These are phyloP conservation scores for Phyllostomus discolor DNA, from an alignment of 2,113 vertebrate species.

Conservation along the genomic window DNA sequence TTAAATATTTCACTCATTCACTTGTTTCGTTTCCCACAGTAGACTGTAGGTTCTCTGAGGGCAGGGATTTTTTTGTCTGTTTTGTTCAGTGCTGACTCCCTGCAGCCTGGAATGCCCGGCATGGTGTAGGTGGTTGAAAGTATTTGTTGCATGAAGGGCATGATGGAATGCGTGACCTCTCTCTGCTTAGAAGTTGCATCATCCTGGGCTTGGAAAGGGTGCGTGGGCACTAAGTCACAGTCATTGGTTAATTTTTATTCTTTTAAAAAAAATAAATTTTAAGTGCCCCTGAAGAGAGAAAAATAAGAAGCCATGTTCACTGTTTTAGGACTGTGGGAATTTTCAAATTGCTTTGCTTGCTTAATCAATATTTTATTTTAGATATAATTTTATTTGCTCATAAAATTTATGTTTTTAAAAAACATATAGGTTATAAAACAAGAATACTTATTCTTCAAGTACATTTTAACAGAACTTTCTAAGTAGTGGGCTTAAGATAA, in stretches of 20 bases:
- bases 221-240: neutral
- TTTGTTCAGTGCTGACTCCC: neutral
- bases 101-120: neutral
- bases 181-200: neutral
- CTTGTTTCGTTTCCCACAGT: neutral
- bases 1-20: neutral
- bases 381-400: neutral
- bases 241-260: neutral
- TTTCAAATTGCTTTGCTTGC: constrained; percentile 27
- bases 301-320: neutral
- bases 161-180: neutral
- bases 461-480: neutral
- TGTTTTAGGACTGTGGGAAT: neutral
- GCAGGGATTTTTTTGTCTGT: neutral
- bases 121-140: neutral
- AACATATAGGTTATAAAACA: neutral
- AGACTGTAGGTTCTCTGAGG: neutral
- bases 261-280: neutral
- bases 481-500: neutral
- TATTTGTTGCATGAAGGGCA: neutral
- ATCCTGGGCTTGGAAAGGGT: neutral
- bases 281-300: neutral
- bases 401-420: neutral
- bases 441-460: neutral
- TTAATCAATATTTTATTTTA: neutral